phyloP scores from a whole-genome alignment of 2,797 vertebrate genomes.

The Gallirallus australis region DNA sequence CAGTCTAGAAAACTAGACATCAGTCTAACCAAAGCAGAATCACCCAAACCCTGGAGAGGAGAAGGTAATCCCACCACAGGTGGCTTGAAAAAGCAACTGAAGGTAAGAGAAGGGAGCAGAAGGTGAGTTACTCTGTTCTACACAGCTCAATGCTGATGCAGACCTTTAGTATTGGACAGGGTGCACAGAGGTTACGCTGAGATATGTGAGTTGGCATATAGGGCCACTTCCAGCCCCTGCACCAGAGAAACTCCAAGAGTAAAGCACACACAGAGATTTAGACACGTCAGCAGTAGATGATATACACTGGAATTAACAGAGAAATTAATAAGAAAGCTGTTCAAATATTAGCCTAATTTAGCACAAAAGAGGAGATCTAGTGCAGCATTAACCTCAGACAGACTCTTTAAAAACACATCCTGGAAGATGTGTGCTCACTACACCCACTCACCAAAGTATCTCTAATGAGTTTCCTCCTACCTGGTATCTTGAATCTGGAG shows the following conservation, averaged over 20 bases:
- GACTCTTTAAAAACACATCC: conserved; percentile 29
- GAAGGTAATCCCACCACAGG: background rate
- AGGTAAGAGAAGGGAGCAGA: background rate
- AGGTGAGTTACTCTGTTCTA: background rate
- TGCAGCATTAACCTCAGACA: conserved; percentile 47
- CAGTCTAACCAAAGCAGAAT: background rate
- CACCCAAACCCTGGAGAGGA: background rate
- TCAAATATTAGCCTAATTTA: conserved; percentile 61
- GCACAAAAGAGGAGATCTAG: background rate
- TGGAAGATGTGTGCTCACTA: conserved; percentile 10
- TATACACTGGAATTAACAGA: conserved; percentile 28
- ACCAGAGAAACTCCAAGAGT: background rate
- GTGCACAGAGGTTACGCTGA: background rate
- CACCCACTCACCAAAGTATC: conserved; percentile 1
- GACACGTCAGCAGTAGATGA: background rate
- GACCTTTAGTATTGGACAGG: background rate
- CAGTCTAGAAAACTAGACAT: background rate
- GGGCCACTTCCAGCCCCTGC: background rate
- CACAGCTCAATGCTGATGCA: background rate
- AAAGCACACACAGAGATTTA: background rate
- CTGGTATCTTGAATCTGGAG: background rate
- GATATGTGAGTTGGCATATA: rapidly evolving
- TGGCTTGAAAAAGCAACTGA: background rate
- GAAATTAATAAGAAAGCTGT: conserved; percentile 19
- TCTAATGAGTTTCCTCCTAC: conserved; percentile 19